These are phyloP conservation scores for Tillus elongatus DNA, from an alignment of 2,888 invertebrate genomes.

Conservation along the genomic window DNA sequence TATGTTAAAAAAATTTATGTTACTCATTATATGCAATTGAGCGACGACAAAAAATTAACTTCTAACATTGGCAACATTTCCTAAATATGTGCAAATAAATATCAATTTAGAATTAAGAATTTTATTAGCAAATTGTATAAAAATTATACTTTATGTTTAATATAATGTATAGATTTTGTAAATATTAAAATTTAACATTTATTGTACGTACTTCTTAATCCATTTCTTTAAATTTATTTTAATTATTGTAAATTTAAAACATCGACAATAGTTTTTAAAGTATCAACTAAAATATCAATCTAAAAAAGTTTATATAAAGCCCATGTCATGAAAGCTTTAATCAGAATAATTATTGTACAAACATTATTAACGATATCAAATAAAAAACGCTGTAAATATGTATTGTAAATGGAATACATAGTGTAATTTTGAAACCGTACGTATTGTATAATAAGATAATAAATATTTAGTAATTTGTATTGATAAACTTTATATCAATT, in stretches of 20 bases:
- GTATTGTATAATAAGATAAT: slow-evolving; percentile 39
- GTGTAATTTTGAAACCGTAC: slow-evolving; percentile 28
- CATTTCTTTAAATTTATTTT: no score
- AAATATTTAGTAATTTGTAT: slow-evolving; percentile 41
- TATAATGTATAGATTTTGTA: no score
- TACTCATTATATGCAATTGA: no score
- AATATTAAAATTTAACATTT: no score
- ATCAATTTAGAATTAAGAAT: no score
- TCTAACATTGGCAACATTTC: no score
- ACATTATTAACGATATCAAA: slow-evolving; percentile 32
- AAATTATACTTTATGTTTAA: no score
- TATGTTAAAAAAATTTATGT: no score
- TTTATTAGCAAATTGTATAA: no score
- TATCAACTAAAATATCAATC: slow-evolving; percentile 6
- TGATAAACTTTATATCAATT: slow-evolving; percentile 32
- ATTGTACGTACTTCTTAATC: no score
- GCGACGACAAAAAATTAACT: no score
- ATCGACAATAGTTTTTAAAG: slow-evolving; percentile 24
- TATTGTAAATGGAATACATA: slow-evolving; percentile 31
- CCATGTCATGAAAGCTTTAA: slow-evolving; percentile 29
- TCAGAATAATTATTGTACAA: slow-evolving; percentile 36
- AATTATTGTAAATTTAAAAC: slow-evolving; percentile 16
- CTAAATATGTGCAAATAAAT: no score
- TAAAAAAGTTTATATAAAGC: background rate
- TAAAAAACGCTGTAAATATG: slow-evolving; percentile 30